Conservation (phyloP, 2,888 invertebrate species). For the Branchipolynoe longqiensis region DNA sequence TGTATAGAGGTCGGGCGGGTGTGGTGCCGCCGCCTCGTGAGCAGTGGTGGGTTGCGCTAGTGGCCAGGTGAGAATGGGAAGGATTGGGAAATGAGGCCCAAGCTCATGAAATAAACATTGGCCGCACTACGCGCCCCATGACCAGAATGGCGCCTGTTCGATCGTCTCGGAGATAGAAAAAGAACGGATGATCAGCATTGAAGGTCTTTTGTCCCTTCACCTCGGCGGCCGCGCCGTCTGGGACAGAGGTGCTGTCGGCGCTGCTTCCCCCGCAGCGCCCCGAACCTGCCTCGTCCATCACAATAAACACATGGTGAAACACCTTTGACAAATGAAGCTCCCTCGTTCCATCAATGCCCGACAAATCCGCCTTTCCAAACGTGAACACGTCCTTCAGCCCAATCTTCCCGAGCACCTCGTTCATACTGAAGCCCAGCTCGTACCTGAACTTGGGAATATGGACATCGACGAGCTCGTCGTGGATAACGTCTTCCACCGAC, state of each 20-base stretch:
- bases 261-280: constrained; percentile 45
- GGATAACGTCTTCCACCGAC: constrained; percentile 61
- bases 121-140: constrained; percentile 68
- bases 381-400: constrained; percentile 68
- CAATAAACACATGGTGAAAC: constrained; percentile 68
- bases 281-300: constrained; percentile 66
- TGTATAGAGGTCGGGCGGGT: too few species aligned
- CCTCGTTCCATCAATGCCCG: constrained; percentile 65
- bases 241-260: constrained; percentile 59
- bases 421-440: constrained; percentile 65
- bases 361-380: constrained; percentile 66
- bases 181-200: constrained; percentile 68
- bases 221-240: constrained; percentile 60
- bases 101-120: constrained; percentile 55
- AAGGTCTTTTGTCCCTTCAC: constrained; percentile 64
- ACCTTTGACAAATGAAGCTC: constrained; percentile 66
- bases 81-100: not conserved
- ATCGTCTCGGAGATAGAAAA: constrained; percentile 69
- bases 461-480: constrained; percentile 68
- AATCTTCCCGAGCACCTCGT: constrained; percentile 66
- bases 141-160: constrained; percentile 68
- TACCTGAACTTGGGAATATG: constrained; percentile 68
- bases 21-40: too few species aligned
- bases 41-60: not conserved
- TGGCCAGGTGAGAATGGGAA: not conserved